phyloP scores from a whole-genome alignment of 2,888 invertebrate genomes.

The Parelbella ahira region DNA sequence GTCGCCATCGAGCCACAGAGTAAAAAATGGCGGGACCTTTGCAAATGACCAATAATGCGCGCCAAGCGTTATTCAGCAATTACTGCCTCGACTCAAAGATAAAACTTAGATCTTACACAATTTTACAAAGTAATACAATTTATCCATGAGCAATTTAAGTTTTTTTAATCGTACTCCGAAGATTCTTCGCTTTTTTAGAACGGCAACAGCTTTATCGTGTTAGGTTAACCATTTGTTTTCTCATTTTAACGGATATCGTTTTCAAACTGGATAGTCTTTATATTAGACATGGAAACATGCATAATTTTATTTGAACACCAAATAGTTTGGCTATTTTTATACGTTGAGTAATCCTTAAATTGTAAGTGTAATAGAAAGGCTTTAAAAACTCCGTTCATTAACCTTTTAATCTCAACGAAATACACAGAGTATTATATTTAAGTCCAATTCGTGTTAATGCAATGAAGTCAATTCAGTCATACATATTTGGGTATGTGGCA shows the following conservation, averaged over 20 bases:
- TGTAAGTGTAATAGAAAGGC: too few relatives aligned
- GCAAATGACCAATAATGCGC: slow-evolving; percentile 23
- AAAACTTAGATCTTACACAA: slow-evolving; percentile 19
- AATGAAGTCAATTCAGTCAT: too few relatives aligned
- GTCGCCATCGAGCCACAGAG: slow-evolving; percentile 7
- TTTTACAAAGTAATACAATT: slow-evolving; percentile 23
- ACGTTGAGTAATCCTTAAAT: too few relatives aligned
- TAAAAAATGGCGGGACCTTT: slow-evolving; percentile 10
- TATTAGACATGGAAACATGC: too few relatives aligned
- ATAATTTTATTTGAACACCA: too few relatives aligned
- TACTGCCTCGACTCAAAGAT: slow-evolving; percentile 10
- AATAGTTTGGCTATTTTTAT: too few relatives aligned
- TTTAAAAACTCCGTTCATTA: too few relatives aligned
- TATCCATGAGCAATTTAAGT: slow-evolving; percentile 16
- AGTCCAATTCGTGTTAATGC: too few relatives aligned
- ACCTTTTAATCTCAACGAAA: too few relatives aligned
- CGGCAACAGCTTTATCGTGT: slow-evolving; percentile 9
- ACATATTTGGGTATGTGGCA: too few relatives aligned
- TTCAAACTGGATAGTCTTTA: too few relatives aligned
- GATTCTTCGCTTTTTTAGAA: slow-evolving; percentile 10
- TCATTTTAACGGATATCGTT: background rate
- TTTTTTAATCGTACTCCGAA: slow-evolving; percentile 15
- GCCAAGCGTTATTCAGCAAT: slow-evolving; percentile 17
- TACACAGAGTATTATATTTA: too few relatives aligned
- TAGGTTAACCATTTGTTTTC: slow-evolving; percentile 1